phyloP scores from a whole-genome alignment of 1,140 invertebrate genomes.

The Ceratosolen fusciceps region DNA sequence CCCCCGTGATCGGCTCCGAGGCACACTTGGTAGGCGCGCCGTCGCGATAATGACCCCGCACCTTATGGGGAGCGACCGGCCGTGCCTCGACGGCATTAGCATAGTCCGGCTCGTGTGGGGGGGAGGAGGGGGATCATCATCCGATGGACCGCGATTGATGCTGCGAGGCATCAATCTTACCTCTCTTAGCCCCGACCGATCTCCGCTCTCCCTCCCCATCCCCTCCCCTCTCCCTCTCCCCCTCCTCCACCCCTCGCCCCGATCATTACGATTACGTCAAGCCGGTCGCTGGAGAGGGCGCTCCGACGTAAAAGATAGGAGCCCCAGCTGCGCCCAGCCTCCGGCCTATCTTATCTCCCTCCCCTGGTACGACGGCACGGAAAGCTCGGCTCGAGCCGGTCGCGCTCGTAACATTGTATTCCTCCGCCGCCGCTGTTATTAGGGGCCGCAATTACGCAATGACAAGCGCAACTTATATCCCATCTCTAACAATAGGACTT shows the following conservation, averaged over 20 bases:
- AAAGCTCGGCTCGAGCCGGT: too few species aligned
- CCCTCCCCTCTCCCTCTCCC: too few species aligned
- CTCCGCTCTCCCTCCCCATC: not conserved
- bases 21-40: not conserved
- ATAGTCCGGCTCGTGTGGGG: not conserved
- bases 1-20: not conserved
- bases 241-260: too few species aligned
- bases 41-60: not conserved
- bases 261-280: too few species aligned
- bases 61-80: slow-evolving; percentile 33
- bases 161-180: too few species aligned
- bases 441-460: not conserved
- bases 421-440: too few species aligned
- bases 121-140: not conserved
- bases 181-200: too few species aligned
- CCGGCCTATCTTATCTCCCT: too few species aligned
- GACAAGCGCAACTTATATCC: not conserved
- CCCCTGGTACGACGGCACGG: too few species aligned
- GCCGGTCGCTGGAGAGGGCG: too few species aligned
- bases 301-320: too few species aligned
- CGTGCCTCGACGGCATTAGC: slow-evolving; percentile 12
- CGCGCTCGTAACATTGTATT: not conserved
- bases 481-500: not conserved
- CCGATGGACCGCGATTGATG: slow-evolving; percentile 32
- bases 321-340: too few species aligned